Evolutionary conservation across 37 sponge, comb jelly and placozoan genomes (phyloP).

Genomic region (Bolinopsis microptera): DNA sequence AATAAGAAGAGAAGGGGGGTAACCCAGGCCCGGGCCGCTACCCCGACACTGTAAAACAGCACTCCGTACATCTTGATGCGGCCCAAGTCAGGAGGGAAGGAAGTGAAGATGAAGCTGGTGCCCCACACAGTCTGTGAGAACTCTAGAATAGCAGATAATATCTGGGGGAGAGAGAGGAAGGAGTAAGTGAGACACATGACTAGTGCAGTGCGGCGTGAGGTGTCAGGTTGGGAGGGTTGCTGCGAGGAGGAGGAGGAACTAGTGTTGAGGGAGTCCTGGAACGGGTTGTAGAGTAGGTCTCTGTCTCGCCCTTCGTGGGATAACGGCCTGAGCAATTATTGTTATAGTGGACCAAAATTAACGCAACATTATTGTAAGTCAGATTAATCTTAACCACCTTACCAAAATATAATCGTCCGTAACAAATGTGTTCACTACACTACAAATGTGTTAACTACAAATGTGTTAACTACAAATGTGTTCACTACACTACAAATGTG

Average conservation of each 20-base stretch:
- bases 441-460: no score
- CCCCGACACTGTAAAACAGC: background rate
- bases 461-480: no score
- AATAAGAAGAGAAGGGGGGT: background rate
- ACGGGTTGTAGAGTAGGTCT: background rate
- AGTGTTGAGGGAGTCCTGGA: background rate
- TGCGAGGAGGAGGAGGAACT: background rate
- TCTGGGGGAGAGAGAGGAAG: constrained; percentile 8
- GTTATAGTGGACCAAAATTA: no score
- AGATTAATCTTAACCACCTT: no score
- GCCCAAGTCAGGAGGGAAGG: constrained; percentile 35
- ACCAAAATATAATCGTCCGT: no score
- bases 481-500: no score
- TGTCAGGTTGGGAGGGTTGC: background rate
- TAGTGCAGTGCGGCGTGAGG: background rate
- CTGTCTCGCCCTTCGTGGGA: background rate
- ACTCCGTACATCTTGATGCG: background rate
- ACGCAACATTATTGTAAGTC: no score
- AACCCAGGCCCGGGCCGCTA: background rate
- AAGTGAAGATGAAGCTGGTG: background rate
- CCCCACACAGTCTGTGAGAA: background rate
- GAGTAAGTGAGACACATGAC: background rate
- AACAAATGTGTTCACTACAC: no score
- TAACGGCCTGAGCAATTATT: no score
- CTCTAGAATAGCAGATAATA: background rate